A percentile compares a stretch with the other conserved stretches of the same genome.
phyloP scores from a whole-genome alignment of 1,140 invertebrate species.

The Drosophila lowei region DNA sequence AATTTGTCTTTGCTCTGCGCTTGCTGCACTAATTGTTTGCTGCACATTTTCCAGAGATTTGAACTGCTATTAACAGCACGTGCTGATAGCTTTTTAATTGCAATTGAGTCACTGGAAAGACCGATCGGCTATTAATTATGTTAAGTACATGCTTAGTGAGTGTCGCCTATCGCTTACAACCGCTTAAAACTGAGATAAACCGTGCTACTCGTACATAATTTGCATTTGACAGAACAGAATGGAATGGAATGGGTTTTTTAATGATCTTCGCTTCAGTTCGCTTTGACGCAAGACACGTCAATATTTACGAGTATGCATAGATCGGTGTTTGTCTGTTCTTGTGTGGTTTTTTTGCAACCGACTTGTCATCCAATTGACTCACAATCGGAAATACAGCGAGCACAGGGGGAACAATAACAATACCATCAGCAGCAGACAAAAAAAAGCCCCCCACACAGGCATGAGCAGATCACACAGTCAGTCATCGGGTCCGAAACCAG shows the following conservation, averaged over 20 bases:
- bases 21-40: slow-evolving; percentile 46
- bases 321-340: slow-evolving; percentile 26
- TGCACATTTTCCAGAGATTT: slow-evolving; percentile 7
- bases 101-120: slow-evolving; percentile 45
- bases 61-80: slow-evolving; percentile 2
- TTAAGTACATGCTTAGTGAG: slow-evolving; percentile 40
- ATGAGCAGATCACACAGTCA: slow-evolving; percentile 25
- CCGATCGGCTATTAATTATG: slow-evolving; percentile 59
- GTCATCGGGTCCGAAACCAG: slow-evolving; percentile 30
- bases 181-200: slow-evolving; percentile 26
- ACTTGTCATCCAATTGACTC: slow-evolving; percentile 76
- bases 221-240: slow-evolving; percentile 26
- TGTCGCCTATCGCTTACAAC: slow-evolving; percentile 47
- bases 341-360: slow-evolving; percentile 33
- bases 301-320: slow-evolving; percentile 19
- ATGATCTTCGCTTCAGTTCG: slow-evolving; percentile 28
- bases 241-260: slow-evolving; percentile 10
- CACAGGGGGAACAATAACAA: slow-evolving; percentile 10
- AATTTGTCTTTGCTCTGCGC: slow-evolving; percentile 32
- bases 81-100: slow-evolving; percentile 70
- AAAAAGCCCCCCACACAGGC: slow-evolving; percentile 17
- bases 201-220: slow-evolving; percentile 11
- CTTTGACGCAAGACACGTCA: slow-evolving; percentile 39
- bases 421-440: slow-evolving; percentile 11
- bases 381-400: slow-evolving; percentile 64